These are phyloP conservation scores for Oedothorax gibbosus DNA, from an alignment of 1,140 invertebrate genomes.

Conservation along the genomic window DNA sequence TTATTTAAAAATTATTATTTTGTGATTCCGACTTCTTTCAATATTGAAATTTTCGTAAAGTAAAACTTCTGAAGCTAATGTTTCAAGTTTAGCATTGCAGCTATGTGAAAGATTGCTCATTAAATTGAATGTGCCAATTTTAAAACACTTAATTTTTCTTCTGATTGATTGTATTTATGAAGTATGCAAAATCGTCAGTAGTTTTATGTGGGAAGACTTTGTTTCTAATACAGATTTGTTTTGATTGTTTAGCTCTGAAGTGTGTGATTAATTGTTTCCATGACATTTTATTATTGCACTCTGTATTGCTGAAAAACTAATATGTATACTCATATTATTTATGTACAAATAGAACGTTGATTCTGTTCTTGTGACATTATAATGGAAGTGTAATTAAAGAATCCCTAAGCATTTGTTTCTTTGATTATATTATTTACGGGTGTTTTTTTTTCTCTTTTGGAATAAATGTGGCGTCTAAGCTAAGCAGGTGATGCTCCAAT, in stretches of 20 bases:
- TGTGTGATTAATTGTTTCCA: neutral
- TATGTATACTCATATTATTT: constrained; percentile 8
- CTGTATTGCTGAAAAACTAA: neutral
- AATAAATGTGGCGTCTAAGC: no score
- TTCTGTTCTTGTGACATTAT: constrained; percentile 16
- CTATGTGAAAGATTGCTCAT: constrained; percentile 11
- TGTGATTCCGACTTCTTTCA: constrained; percentile 1
- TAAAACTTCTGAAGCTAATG: constrained; percentile 8
- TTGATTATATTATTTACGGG: no score
- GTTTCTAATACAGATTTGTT: neutral
- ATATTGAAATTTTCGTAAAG: constrained; percentile 13
- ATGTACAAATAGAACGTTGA: constrained; percentile 4
- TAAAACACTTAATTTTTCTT: constrained; percentile 16
- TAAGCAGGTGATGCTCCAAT: no score
- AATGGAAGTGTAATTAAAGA: constrained; percentile 29
- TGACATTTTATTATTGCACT: constrained; percentile 11
- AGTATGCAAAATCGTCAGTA: neutral
- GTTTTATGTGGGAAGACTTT: neutral
- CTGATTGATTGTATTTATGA: neutral
- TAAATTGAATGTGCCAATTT: constrained; percentile 30
- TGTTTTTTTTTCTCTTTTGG: no score
- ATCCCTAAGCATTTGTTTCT: neutral
- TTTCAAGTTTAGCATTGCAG: constrained; percentile 3
- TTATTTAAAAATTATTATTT: constrained; percentile 24
- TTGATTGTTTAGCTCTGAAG: constrained; percentile 10